Evolutionary conservation across 2,797 vertebrate species (phyloP), one percentile per base, ranked within the genome.

Genomic region (Australoheros facetus): DNA sequence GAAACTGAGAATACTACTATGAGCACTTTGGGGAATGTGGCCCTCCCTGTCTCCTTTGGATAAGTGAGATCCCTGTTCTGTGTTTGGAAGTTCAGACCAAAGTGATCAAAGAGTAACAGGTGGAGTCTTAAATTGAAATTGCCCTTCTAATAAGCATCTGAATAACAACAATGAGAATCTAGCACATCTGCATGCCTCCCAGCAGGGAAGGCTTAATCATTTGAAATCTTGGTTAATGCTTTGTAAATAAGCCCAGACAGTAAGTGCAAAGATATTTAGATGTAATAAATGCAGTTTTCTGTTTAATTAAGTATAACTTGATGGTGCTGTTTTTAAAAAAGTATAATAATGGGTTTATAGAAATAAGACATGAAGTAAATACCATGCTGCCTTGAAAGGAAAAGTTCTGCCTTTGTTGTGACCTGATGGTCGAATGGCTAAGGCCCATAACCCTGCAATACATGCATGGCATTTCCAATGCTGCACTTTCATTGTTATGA

Each of bases 81-180:
- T 75, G 62, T 79, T 87, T 83, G 48, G 64, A 73, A 81, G 74
- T 83, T 78, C 75, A 82, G 75, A 72, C 79, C 69, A 3, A 71
- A 85, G 54, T 78, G 71, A 88, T 88, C 85, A 86, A 84, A 82
- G 81, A 78, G 73, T 57, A 85, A 88, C 87, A 89, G 80, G 87
- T 86, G 86, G 80, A 78, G 66, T 57, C 79, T 84, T 71, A 82
- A 78, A 90, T 80, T 85, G 73, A 87, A 85, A 82, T 32, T 71
- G 57, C 71, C 62, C 86, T 79, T 89, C 75, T 77, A 74, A 83
- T 80, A 80, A 87, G 71, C 78, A 77, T 71, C 58, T 73, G 77
- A 88, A 82, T 75, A 82, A 79, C 81, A 86, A 85, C 26, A 28
- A 87, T 53, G 58, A 69, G 26, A 69, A 69, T 51, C 45, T 28